phyloP scores from a whole-genome alignment of 2,113 vertebrate genomes.

The Pelvicachromis taeniatus region DNA sequence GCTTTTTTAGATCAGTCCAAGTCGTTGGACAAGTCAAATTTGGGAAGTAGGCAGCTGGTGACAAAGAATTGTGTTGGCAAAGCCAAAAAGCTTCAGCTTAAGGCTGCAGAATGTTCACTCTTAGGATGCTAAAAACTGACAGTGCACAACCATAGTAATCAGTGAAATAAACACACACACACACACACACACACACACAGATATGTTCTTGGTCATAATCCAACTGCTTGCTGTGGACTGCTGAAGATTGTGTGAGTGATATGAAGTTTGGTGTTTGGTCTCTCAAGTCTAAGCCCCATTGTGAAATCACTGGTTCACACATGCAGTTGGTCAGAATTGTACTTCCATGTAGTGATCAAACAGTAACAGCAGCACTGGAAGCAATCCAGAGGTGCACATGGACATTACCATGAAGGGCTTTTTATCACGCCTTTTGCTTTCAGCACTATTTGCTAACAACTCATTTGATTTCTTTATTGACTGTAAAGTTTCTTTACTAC shows the following conservation, averaged over 20 bases:
- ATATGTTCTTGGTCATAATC: neutral
- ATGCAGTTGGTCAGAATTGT: neutral
- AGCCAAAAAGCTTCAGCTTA: neutral
- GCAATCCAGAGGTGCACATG: neutral
- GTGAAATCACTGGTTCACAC: neutral
- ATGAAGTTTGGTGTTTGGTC: neutral
- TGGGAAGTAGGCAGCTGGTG: neutral
- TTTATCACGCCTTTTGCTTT: neutral
- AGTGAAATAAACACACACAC: neutral
- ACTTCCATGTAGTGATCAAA: neutral
- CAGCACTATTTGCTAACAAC: neutral
- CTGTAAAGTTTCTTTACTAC: neutral
- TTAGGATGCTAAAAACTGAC: neutral
- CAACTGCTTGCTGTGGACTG: neutral
- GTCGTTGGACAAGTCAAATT: neutral
- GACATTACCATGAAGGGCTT: neutral
- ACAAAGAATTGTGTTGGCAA: neutral
- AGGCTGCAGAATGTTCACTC: neutral
- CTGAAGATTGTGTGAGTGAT: neutral
- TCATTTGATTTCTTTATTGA: neutral
- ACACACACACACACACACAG: neutral
- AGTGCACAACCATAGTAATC: neutral
- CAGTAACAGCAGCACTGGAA: neutral
- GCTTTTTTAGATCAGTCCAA: neutral
- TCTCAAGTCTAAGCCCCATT: neutral